A percentile compares a stretch with the other conserved stretches of the same genome.
phyloP scores from a whole-genome alignment of 2,113 vertebrate species.

The Catharus bicknelli region DNA sequence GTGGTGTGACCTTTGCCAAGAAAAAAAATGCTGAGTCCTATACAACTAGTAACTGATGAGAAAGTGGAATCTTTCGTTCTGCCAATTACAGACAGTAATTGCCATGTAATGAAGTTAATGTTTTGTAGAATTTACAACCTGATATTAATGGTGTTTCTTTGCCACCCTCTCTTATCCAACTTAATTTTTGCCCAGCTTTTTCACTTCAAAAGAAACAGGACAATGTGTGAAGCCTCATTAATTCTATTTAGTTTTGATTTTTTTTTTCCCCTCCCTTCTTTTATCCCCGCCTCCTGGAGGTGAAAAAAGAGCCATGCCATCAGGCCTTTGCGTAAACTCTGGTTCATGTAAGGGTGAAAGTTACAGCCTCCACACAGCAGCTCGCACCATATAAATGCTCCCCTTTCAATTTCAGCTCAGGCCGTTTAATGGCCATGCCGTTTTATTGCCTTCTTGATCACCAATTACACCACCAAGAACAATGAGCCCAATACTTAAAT shows the following conservation, averaged over 20 bases:
- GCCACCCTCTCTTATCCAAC: conserved; percentile 63
- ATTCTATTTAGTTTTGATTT: conserved; percentile 80
- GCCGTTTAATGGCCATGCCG: conserved; percentile 65
- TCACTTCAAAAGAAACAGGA: conserved; percentile 80
- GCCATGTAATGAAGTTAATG: conserved; percentile 92
- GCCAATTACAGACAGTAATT: conserved; percentile 84
- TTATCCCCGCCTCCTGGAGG: conserved; percentile 68
- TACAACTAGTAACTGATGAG: conserved; percentile 75
- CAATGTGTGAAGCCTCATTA: conserved; percentile 84
- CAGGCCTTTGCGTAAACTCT: conserved; percentile 70
- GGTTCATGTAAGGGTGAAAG: conserved; percentile 78
- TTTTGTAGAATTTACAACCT: conserved; percentile 90
- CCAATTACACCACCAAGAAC: conserved; percentile 76
- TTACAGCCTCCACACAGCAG: conserved; percentile 52
- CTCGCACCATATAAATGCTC: conserved; percentile 55
- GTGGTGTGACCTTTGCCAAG: conserved; percentile 82
- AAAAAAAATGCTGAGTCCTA: conserved; percentile 77
- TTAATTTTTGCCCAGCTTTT: conserved; percentile 72
- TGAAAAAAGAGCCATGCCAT: conserved; percentile 77
- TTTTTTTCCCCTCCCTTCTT: conserved; percentile 65
- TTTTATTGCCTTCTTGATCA: conserved; percentile 80
- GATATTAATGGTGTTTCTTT: conserved; percentile 76
- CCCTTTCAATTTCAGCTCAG: conserved; percentile 58
- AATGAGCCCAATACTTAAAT: conserved; percentile 70
- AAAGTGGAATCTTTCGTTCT: conserved; percentile 80